Percentiles rank a stretch among this genome's conserved stretches.
Conservation (phyloP, 2,113 vertebrate species). For the Vimba vimba region DNA sequence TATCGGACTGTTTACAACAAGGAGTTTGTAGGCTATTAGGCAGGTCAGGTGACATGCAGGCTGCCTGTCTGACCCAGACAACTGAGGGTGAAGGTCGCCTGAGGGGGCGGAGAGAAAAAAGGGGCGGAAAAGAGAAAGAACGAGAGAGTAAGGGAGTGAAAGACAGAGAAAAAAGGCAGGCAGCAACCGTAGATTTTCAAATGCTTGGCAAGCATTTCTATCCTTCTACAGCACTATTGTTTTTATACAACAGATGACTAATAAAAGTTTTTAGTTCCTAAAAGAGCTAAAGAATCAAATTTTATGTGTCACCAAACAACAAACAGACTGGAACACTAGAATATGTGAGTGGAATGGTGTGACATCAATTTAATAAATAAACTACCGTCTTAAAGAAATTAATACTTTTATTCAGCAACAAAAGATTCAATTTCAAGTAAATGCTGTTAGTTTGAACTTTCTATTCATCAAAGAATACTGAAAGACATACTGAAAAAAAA, state of each 20-base stretch:
- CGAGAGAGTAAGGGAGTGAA: background rate
- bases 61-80: conserved; percentile 70
- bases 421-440: too few relatives aligned
- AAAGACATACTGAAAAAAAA: background rate
- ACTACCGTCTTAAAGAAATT: background rate
- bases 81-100: conserved; percentile 57
- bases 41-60: conserved; percentile 71
- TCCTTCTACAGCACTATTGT: conserved; percentile 1
- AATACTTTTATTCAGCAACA: background rate
- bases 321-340: too few relatives aligned
- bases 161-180: background rate
- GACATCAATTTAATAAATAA: background rate
- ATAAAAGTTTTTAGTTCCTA: background rate
- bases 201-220: conserved; percentile 3
- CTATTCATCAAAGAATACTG: background rate
- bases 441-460: too few relatives aligned
- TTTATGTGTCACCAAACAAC: too few relatives aligned
- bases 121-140: conserved; percentile 17
- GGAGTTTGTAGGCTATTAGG: conserved; percentile 70
- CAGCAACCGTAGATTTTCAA: conserved; percentile 26
- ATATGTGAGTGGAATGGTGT: too few relatives aligned
- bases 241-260: background rate
- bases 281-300: background rate
- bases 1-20: conserved; percentile 76
- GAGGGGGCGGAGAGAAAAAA: background rate